Evolutionary conservation across 1,140 invertebrate species (phyloP), one percentile per base, ranked within the genome.

Genomic region (Microvelia longipes): DNA sequence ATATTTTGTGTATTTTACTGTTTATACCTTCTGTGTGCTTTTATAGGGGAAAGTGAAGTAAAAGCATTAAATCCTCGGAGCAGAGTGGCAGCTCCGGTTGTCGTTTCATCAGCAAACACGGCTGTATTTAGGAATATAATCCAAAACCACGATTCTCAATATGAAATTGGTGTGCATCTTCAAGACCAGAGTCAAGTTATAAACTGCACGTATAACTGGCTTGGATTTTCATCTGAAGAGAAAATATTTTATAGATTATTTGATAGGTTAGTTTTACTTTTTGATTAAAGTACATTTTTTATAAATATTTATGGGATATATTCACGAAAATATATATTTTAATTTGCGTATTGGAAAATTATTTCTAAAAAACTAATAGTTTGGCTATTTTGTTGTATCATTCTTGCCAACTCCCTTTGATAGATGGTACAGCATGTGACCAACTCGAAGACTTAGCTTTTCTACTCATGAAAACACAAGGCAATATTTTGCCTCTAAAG

Each of bases 81-180:
- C 70, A 84, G 89, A 73, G 95, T 95, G 0, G 89, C 93, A 19
- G 96, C 94, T 2, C 88, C 93, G 2, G 84, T 97, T 15, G 90
- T 97, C 0, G 85, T 96, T 35, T 87, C 93, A 0, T 94, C 93
- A 0, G 91, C 90, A 70, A 98, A 98, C 78, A 87, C 97, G 0
- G 82, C 89, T 63, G 84, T 99, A 1, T 93, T 85, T 74, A 83
- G 96, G 71, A 99, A 99, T 78, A 92, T 94, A 71, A 86, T 99
- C 63, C 85, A 93, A 69, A 99, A 99, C 82, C 88, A 87, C 0
- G 86, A 90, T 67, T 94, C 93, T 19, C 85, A 84, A 69, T 98
- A 92, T 77, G 96, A 99, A 82, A 89, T 99, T 66, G 94, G 93
- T 0, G 96, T 93, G 1, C 96, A 98, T 77, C 82, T 98, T 1